These are phyloP conservation scores for Vanessa cardui DNA, from an alignment of 2,888 invertebrate genomes.

Conservation along the genomic window DNA sequence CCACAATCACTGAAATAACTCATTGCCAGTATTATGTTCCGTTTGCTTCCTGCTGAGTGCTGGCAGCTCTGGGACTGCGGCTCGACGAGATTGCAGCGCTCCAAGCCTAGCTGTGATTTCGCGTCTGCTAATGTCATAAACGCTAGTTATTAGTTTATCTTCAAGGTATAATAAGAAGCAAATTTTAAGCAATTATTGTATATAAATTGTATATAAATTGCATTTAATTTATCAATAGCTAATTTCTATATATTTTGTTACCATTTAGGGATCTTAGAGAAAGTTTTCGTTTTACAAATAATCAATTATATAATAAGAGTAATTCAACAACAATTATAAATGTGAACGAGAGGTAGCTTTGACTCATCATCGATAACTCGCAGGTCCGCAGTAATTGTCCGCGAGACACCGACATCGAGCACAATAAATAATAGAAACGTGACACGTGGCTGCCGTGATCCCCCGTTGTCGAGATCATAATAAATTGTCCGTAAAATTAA, in stretches of 20 bases:
- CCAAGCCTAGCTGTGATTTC: too few species aligned
- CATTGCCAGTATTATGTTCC: slow-evolving; percentile 15
- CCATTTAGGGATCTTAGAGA: too few species aligned
- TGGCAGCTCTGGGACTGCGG: neutral
- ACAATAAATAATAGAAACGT: slow-evolving; percentile 25
- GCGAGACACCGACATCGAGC: slow-evolving; percentile 24
- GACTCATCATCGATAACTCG: slow-evolving; percentile 9
- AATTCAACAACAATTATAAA: slow-evolving; percentile 16
- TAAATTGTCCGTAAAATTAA: slow-evolving; percentile 47
- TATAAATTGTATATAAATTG: too few species aligned
- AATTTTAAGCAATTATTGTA: too few species aligned
- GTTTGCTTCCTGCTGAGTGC: slow-evolving; percentile 23
- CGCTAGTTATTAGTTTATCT: too few species aligned
- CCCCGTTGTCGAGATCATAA: slow-evolving; percentile 36
- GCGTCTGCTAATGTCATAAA: too few species aligned
- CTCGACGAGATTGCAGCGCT: neutral
- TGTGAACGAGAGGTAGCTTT: neutral
- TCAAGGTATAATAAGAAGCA: too few species aligned
- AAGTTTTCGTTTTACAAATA: too few species aligned
- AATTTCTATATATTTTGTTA: too few species aligned
- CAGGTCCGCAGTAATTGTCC: slow-evolving; percentile 13
- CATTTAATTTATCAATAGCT: too few species aligned
- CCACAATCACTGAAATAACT: slow-evolving; percentile 22
- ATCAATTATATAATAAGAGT: too few species aligned
- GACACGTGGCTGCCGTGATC: slow-evolving; percentile 28